phyloP scores from a whole-genome alignment of 2,797 vertebrate genomes.

The Masticophis lateralis region DNA sequence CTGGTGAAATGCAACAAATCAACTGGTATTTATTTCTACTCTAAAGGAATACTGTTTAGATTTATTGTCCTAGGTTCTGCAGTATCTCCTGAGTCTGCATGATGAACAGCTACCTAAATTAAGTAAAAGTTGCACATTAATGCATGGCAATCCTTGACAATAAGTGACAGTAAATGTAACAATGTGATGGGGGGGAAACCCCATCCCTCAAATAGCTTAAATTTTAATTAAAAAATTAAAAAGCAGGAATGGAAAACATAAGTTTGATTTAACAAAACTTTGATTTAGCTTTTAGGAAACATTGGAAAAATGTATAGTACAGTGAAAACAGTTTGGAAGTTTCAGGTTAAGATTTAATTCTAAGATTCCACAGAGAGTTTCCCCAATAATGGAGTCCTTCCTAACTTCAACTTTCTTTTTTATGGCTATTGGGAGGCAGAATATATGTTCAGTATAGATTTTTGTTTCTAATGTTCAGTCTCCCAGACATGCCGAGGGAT shows the following conservation, averaged over 20 bases:
- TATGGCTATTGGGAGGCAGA: background rate
- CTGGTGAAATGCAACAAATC: background rate
- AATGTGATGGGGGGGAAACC: background rate
- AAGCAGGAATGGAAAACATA: background rate
- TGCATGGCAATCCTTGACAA: background rate
- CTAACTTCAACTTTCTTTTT: conserved; percentile 21
- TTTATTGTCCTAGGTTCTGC: background rate
- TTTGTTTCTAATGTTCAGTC: conserved; percentile 18
- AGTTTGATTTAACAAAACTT: background rate
- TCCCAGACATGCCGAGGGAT: conserved; percentile 2
- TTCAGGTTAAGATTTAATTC: background rate
- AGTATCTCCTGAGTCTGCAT: background rate
- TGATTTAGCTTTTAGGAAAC: background rate
- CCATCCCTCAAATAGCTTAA: background rate
- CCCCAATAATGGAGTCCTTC: background rate
- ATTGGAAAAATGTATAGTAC: background rate
- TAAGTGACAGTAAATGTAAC: background rate
- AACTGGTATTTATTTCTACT: background rate
- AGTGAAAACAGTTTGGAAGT: background rate
- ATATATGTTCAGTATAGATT: background rate
- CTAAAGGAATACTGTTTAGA: background rate
- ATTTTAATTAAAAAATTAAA: background rate
- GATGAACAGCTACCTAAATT: background rate
- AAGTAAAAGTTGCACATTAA: background rate
- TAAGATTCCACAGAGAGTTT: background rate